phyloP scores from a whole-genome alignment of 2,888 invertebrate species.

The Conops quadrifasciatus region DNA sequence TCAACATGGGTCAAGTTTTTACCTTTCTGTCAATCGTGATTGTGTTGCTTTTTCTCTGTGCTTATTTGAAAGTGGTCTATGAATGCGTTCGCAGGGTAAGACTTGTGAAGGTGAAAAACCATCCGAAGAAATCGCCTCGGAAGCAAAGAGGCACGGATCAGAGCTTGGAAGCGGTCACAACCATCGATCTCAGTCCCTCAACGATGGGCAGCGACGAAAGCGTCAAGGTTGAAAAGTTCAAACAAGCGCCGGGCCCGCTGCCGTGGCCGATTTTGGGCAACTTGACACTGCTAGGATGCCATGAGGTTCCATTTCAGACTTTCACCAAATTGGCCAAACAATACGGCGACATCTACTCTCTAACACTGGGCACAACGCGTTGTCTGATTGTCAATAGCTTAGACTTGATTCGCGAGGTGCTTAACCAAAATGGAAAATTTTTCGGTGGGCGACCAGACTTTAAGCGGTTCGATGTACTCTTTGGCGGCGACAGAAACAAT shows the following conservation, averaged over 20 bases:
- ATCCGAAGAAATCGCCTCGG: slow-evolving; percentile 20
- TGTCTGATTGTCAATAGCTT: slow-evolving; percentile 81
- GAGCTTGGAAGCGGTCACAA: neutral
- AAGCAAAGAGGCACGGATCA: slow-evolving; percentile 10
- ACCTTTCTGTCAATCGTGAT: slow-evolving; percentile 39
- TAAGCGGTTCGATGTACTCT: slow-evolving; percentile 80
- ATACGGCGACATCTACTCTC: slow-evolving; percentile 78
- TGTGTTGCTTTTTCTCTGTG: slow-evolving; percentile 40
- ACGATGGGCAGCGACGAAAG: too few relatives aligned
- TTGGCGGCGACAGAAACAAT: slow-evolving; percentile 85
- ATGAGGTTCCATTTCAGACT: slow-evolving; percentile 75
- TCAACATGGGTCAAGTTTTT: slow-evolving; percentile 43
- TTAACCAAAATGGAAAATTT: slow-evolving; percentile 81
- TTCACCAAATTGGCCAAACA: slow-evolving; percentile 74
- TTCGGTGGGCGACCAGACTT: slow-evolving; percentile 87
- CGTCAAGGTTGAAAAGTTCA: slow-evolving; percentile 17
- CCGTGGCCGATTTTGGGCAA: slow-evolving; percentile 77
- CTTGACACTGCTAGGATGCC: slow-evolving; percentile 72
- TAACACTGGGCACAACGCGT: slow-evolving; percentile 73
- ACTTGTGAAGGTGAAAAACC: slow-evolving; percentile 42
- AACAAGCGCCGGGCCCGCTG: slow-evolving; percentile 72
- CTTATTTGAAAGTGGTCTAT: slow-evolving; percentile 50
- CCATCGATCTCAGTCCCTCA: slow-evolving; percentile 14
- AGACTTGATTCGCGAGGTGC: slow-evolving; percentile 76
- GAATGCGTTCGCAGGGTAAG: slow-evolving; percentile 50